Conservation (phyloP, 2,888 invertebrate genomes). For the Mythimna loreyi region DNA sequence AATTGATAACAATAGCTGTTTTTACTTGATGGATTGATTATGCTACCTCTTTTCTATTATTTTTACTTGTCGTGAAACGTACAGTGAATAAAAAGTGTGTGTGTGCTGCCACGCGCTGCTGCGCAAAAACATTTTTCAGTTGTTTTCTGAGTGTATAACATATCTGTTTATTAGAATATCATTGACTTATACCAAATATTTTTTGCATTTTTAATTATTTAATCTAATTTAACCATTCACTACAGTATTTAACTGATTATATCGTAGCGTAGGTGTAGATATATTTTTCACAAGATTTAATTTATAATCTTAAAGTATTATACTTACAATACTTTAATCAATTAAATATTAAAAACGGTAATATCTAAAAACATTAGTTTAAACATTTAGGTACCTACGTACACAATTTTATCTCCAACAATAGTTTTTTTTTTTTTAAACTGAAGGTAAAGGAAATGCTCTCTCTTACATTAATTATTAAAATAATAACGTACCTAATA, state of each 20-base stretch:
- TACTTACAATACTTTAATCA: neutral
- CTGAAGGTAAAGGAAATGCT: conserved; percentile 30
- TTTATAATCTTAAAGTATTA: neutral
- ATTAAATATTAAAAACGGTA: neutral
- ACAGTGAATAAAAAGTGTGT: too few relatives aligned
- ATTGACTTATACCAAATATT: conserved; percentile 65
- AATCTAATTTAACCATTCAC: conserved; percentile 16
- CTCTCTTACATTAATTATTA: conserved; percentile 31
- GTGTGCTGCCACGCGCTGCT: too few relatives aligned
- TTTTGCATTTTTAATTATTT: conserved; percentile 43
- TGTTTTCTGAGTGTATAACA: too few relatives aligned
- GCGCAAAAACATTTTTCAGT: too few relatives aligned
- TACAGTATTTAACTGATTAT: conserved; percentile 46
- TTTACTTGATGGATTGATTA: too few relatives aligned
- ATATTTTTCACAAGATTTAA: conserved; percentile 7
- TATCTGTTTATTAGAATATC: too few relatives aligned
- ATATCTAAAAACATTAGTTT: neutral
- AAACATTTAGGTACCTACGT: neutral
- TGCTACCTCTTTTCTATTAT: too few relatives aligned
- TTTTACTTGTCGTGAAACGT: too few relatives aligned
- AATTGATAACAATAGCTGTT: too few relatives aligned
- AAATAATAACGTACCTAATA: conserved; percentile 7
- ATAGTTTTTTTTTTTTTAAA: too few relatives aligned
- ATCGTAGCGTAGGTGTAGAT: conserved; percentile 11
- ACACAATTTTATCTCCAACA: too few relatives aligned